phyloP scores from a whole-genome alignment of 2,888 invertebrate genomes.

The Leptinotarsa tumamoca region DNA sequence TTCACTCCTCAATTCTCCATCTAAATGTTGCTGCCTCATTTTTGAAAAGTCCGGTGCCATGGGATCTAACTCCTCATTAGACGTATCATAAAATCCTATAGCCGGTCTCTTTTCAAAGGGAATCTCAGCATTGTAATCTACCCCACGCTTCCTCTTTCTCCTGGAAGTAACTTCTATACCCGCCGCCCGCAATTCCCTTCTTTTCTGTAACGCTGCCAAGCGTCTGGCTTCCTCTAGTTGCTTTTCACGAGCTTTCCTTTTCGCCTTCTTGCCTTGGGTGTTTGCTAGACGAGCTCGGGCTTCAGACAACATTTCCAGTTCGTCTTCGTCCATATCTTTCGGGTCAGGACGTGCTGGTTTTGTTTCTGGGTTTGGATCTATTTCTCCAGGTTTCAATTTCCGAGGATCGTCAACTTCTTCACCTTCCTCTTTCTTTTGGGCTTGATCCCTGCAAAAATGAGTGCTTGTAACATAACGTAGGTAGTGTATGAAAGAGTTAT shows the following conservation, averaged over 20 bases:
- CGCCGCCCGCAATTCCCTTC: slow-evolving; percentile 96
- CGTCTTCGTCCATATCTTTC: slow-evolving; percentile 99
- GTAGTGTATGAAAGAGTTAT: no score
- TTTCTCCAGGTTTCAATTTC: slow-evolving; percentile 98
- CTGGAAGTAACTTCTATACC: slow-evolving; percentile 80
- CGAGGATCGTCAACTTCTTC: slow-evolving; percentile 96
- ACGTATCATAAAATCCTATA: slow-evolving; percentile 94
- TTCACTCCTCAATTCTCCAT: slow-evolving; percentile 90
- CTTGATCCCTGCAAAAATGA: slow-evolving; percentile 83
- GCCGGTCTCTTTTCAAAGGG: slow-evolving; percentile 97
- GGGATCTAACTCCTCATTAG: slow-evolving; percentile 88
- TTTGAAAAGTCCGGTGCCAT: slow-evolving; percentile 90
- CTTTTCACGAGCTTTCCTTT: slow-evolving; percentile 95
- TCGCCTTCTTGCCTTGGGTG: slow-evolving; percentile 96
- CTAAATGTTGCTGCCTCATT: slow-evolving; percentile 91
- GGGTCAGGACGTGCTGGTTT: slow-evolving; percentile 99
- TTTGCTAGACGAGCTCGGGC: slow-evolving; percentile 98
- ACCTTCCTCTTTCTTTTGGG: slow-evolving; percentile 91
- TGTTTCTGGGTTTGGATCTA: slow-evolving; percentile 99
- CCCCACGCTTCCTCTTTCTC: slow-evolving; percentile 85
- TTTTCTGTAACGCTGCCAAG: slow-evolving; percentile 95
- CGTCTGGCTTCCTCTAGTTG: slow-evolving; percentile 97
- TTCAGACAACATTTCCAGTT: slow-evolving; percentile 99
- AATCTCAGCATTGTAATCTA: slow-evolving; percentile 97
- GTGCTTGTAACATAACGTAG: no score